Base-by-base conservation (phyloP, 2,113 vertebrate species). In the Oryzias celebensis region DNA sequence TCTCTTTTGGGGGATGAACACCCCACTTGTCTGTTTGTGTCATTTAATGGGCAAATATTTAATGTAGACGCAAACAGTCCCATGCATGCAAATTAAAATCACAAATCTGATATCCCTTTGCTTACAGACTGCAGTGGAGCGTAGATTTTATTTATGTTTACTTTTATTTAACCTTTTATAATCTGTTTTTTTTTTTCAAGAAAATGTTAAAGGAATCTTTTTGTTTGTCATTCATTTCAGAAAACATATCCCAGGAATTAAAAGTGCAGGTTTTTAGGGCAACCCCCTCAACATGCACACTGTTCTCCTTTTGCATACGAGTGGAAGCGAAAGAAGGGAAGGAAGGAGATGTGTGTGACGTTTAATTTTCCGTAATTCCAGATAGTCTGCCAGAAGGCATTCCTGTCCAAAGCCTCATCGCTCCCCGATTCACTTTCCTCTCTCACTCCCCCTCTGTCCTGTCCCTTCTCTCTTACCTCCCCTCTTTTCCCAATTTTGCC, bases 281-380 rank as follows among this genome's bases (percentile, higher is more conserved):
- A 86, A 78, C 77, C 69, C 71, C 63, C 52, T 63, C 80, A 81
- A 63, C 78, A 31, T 72, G 73, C 69, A 62, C 62, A 62, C 66
- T 28, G 26, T 28, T 28, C 26, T 28, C 26, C 69, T 64, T 58
- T 57, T 68, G 62, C 50, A 20, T 76, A 44, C 78, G 68, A 62
- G 59, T 59, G 71, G 66, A 67, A 69, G 51, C 71, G 60, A 71
- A 73, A 62, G 58, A 45, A 74, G 51, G 49, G 48, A 56, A 58
- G 44, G 70, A 75, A 59, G 54, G 61, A 75, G 76, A 82, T 77
- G 42, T 71, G 67, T 87, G 83, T 85, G 89, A 90, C 83, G 71
- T 91, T 89, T 92, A 84, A 92, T 92, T 92, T 92, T 88, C 89
- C 73, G 63, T 92, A 91, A 93, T 92, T 91, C 89, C 83, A 88